phyloP scores from a whole-genome alignment of 2,888 invertebrate genomes.

The Ptychoptera contaminata region DNA sequence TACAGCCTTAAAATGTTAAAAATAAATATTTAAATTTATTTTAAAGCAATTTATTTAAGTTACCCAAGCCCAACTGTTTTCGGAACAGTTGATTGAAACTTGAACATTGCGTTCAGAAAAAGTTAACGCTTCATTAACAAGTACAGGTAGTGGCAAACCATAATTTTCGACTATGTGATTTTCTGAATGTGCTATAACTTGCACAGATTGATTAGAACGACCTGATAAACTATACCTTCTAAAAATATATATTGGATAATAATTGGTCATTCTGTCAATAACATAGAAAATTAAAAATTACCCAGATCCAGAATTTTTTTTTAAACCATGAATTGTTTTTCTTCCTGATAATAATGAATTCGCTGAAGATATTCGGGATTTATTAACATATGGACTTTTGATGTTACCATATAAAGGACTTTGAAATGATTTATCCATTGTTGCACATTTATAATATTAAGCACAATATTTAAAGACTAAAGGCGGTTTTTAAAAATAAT shows the following conservation, averaged over 20 bases:
- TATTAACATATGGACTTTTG: slow-evolving; percentile 18
- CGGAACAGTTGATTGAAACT: slow-evolving; percentile 35
- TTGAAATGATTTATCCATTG: slow-evolving; percentile 21
- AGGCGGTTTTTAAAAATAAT: background rate
- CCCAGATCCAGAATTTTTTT: slow-evolving; percentile 18
- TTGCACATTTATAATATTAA: background rate
- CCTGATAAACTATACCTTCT: slow-evolving; percentile 41
- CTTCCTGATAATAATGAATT: slow-evolving; percentile 16
- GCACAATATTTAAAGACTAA: background rate
- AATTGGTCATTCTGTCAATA: too few relatives aligned
- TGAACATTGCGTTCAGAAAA: slow-evolving; percentile 46
- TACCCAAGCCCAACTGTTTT: slow-evolving; percentile 39
- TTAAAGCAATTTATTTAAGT: slow-evolving; percentile 6
- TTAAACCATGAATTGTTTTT: slow-evolving; percentile 21
- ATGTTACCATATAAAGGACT: slow-evolving; percentile 17
- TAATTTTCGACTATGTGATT: slow-evolving; percentile 61
- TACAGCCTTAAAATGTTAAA: slow-evolving; percentile 46
- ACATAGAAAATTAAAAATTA: slow-evolving; percentile 6
- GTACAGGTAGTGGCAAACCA: slow-evolving; percentile 68
- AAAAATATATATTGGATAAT: slow-evolving; percentile 12
- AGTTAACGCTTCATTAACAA: slow-evolving; percentile 76
- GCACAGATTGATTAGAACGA: slow-evolving; percentile 48
- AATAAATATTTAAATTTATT: background rate
- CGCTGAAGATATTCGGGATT: slow-evolving; percentile 17
- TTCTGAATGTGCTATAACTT: slow-evolving; percentile 60